Base-by-base conservation (phyloP, 2,113 vertebrate genomes). In the Cinclus mexicanus region DNA sequence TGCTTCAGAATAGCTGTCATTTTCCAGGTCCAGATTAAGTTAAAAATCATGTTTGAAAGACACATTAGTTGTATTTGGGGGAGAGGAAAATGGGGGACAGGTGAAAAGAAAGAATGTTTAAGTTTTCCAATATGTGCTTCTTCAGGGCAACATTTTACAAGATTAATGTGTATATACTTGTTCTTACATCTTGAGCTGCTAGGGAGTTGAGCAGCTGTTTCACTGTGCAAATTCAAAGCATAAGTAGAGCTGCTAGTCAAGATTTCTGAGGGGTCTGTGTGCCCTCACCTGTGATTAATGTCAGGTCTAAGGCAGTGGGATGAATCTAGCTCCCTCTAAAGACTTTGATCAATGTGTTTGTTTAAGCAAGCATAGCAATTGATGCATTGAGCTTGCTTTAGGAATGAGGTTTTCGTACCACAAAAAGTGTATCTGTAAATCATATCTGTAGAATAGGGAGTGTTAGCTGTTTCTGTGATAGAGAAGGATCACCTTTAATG, bases 21-120 rank as follows among this genome's bases (percentile, higher is more conserved):
- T 87, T 19, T 83, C 26, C 29, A 41, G 10, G 33, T 63, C 26
- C 19, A 29, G 37, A 11, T 77, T 28, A 81, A 87, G 46, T 29
- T 60, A 60, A 46, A 80, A 79, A 63, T 26, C 1, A 7, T 22
- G 8, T 74, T 69, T 89, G 31, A 72, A 15, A 67, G 60, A 61
- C 91, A 31, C 6, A 20, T 41, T 44, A 41, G 4, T 11, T 60
- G 1, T 60, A 8, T 64, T 56, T 37, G 26, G 6, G 10, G 13
- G 11, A 24, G 22, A 22, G 16, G 4, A 22, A 13, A 13, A 65
- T 5, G 2, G 1, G 1, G 3, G 4, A 2, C 14, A 60, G 41
- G 26, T 71, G 5, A 42, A 47, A 71, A 83, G 17, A 14, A 16
- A 47, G 14, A 24, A 9, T 10, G 14, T 46, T 26, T 14, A 59